Evolutionary conservation across 2,797 vertebrate genomes (phyloP).

Genomic region (Anguilla marmorata): DNA sequence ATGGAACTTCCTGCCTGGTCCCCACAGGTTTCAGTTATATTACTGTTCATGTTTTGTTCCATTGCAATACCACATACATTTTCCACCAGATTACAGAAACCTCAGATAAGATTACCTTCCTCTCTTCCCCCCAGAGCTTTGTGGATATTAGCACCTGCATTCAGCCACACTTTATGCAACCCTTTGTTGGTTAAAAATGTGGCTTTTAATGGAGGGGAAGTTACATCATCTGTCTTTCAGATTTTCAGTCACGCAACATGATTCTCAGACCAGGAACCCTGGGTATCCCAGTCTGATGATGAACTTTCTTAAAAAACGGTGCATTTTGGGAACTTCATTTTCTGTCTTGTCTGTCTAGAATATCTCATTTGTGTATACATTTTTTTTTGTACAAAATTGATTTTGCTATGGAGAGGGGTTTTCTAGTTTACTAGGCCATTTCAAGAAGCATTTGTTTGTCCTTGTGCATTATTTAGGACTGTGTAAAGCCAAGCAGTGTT

Average conservation of each 20-base stretch:
- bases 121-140: neutral
- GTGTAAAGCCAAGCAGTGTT: constrained; percentile 45
- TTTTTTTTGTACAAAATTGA: constrained; percentile 62
- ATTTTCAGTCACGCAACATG: constrained; percentile 14
- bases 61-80: neutral
- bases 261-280: neutral
- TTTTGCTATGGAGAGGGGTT: constrained; percentile 43
- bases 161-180: constrained; percentile 7
- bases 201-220: constrained; percentile 24
- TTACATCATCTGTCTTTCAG: constrained; percentile 39
- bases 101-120: neutral
- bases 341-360: constrained; percentile 45
- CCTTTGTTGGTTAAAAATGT: constrained; percentile 33
- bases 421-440: constrained; percentile 21
- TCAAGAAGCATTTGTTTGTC: constrained; percentile 46
- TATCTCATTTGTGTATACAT: constrained; percentile 60
- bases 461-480: constrained; percentile 43
- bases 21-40: neutral
- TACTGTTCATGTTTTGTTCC: neutral
- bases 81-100: neutral
- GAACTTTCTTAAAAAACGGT: constrained; percentile 12
- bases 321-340: constrained; percentile 44
- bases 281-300: neutral
- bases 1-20: neutral
- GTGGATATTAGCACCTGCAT: neutral